These are phyloP conservation scores for Vanessa atalanta DNA, from an alignment of 1,140 invertebrate species.

Conservation along the genomic window DNA sequence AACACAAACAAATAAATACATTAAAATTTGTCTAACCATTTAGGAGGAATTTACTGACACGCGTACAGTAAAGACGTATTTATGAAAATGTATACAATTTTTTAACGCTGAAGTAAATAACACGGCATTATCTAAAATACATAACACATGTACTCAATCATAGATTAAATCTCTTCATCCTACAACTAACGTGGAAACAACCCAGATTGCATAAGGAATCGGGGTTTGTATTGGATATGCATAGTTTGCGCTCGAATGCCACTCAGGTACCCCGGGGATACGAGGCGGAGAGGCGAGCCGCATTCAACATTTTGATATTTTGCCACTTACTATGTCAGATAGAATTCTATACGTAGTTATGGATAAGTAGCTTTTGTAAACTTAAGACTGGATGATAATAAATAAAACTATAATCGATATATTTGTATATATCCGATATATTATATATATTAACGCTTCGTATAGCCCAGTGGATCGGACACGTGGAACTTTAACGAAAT, in stretches of 20 bases:
- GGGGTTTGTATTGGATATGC: constrained; percentile 52
- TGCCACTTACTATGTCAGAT: background rate
- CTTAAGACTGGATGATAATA: background rate
- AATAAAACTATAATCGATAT: too few species aligned
- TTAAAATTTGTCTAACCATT: too few species aligned
- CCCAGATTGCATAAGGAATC: constrained; percentile 45
- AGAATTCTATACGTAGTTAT: background rate
- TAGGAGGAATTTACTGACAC: too few species aligned
- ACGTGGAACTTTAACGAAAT: too few species aligned
- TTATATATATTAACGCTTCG: too few species aligned
- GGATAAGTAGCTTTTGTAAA: background rate
- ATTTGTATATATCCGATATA: too few species aligned
- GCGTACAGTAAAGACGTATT: too few species aligned
- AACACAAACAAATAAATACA: too few species aligned
- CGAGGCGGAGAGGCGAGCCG: constrained; percentile 2
- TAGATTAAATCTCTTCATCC: constrained; percentile 17
- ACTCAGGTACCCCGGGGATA: constrained; percentile 43
- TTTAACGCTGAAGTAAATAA: too few species aligned
- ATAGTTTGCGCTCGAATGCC: constrained; percentile 46
- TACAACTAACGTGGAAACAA: constrained; percentile 16
- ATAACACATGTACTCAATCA: background rate
- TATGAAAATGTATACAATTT: too few species aligned
- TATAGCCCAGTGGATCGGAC: too few species aligned
- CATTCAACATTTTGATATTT: constrained; percentile 26
- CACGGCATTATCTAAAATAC: too few species aligned